Conservation (phyloP, 2,888 invertebrate genomes). For the Ceratothoa steindachneri region DNA sequence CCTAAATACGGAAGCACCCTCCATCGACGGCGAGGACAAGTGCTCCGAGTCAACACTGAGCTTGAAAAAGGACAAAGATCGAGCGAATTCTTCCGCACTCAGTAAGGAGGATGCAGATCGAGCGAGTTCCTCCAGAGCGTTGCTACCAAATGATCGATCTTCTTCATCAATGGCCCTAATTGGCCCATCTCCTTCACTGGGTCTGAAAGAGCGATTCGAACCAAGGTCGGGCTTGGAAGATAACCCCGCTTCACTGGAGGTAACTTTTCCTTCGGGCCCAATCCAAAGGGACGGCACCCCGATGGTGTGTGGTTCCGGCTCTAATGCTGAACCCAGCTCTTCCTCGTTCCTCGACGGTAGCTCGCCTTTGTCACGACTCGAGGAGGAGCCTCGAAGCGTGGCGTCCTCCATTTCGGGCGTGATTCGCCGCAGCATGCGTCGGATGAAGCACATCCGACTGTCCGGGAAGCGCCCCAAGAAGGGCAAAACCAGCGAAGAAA, state of each 20-base stretch:
- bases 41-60: not conserved
- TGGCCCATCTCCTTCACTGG: not conserved
- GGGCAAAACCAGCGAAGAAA: constrained; percentile 23
- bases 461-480: constrained; percentile 17
- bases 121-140: not conserved
- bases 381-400: not conserved
- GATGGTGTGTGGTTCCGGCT: not conserved
- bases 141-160: not conserved
- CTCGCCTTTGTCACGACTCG: not conserved
- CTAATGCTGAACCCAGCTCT: not conserved
- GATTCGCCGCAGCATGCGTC: constrained; percentile 31
- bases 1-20: not conserved
- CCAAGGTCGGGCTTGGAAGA: not conserved
- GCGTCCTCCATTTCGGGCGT: constrained; percentile 24
- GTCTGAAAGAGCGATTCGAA: not conserved
- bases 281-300: not conserved
- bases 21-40: not conserved
- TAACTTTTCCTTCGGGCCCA: not conserved
- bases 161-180: not conserved
- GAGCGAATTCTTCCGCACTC: not conserved
- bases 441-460: constrained; percentile 31
- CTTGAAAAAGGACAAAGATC: not conserved
- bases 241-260: not conserved
- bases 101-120: not conserved
- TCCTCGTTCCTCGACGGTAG: not conserved